Percentiles rank a stretch among this genome's conserved stretches.
phyloP scores from a whole-genome alignment of 2,113 vertebrate genomes.

The Neofelis nebulosa region DNA sequence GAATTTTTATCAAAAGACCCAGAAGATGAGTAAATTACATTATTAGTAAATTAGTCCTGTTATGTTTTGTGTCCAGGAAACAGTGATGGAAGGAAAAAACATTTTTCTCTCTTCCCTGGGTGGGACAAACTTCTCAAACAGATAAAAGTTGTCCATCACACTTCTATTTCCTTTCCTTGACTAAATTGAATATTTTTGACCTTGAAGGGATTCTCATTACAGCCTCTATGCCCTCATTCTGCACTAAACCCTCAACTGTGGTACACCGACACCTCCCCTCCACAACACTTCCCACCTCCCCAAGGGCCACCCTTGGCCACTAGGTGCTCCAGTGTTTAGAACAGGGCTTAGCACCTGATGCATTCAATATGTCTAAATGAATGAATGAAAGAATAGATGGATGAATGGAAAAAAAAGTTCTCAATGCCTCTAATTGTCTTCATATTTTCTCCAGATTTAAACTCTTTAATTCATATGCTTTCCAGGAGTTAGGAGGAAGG shows the following conservation, averaged over 20 bases:
- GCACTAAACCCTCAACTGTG: accelerated
- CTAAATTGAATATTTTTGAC: not conserved
- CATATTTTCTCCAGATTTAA: constrained; percentile 52
- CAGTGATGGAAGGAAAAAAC: not conserved
- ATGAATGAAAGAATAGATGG: not conserved
- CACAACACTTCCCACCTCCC: accelerated
- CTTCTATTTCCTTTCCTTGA: not conserved
- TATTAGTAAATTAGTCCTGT: not conserved
- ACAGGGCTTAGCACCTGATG: not conserved
- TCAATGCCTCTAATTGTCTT: not conserved
- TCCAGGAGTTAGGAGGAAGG: not conserved
- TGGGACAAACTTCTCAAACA: constrained; percentile 24
- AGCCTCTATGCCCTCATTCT: not conserved
- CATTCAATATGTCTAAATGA: not conserved
- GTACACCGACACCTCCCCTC: accelerated
- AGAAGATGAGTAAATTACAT: not conserved
- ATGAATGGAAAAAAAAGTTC: not conserved
- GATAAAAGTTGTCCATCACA: not conserved
- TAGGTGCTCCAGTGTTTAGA: not conserved
- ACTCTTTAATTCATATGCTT: not conserved
- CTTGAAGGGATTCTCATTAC: not conserved
- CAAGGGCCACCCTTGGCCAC: not conserved
- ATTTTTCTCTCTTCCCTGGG: not conserved
- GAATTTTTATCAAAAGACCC: not conserved
- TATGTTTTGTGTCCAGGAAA: not conserved